Conservation (phyloP, 2,888 invertebrate species). For the Idaea dimidiata region DNA sequence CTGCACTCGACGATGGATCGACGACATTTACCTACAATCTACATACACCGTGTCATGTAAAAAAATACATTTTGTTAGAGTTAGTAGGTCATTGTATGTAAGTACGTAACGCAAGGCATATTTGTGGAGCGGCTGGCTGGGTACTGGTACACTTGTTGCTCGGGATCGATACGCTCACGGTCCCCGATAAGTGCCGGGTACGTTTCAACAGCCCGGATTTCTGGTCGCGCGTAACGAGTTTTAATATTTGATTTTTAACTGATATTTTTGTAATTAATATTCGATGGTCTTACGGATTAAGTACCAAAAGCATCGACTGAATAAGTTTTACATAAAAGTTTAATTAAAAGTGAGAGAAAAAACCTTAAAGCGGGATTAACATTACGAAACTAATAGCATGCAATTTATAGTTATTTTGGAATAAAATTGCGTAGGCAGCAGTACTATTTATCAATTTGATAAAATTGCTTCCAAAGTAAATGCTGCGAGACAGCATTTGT, state of each 20-base stretch:
- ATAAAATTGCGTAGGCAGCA: too few species aligned
- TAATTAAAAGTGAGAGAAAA: too few species aligned
- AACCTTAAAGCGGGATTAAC: too few species aligned
- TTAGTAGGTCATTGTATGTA: not conserved
- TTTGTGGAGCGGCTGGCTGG: constrained; percentile 15
- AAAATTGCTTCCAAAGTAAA: too few species aligned
- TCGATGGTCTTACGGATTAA: not conserved
- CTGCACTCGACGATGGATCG: too few species aligned
- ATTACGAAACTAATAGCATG: too few species aligned
- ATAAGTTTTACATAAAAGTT: too few species aligned
- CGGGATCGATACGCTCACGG: constrained; percentile 50
- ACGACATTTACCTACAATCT: not conserved
- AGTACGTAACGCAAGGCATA: not conserved
- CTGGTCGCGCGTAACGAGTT: constrained; percentile 32
- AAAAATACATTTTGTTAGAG: not conserved
- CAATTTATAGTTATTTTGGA: too few species aligned
- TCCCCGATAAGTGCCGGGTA: constrained; percentile 48
- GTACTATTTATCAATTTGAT: too few species aligned
- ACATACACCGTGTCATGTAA: not conserved
- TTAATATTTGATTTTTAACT: constrained; percentile 16
- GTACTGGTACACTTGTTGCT: constrained; percentile 58
- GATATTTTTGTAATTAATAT: constrained; percentile 17
- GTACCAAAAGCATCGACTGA: not conserved
- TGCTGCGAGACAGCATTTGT: too few species aligned
- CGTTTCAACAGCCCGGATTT: constrained; percentile 44